A percentile compares a stretch with the other conserved stretches of the same genome.
Conservation (phyloP, 1,140 invertebrate genomes). For the Dryas iulia region DNA sequence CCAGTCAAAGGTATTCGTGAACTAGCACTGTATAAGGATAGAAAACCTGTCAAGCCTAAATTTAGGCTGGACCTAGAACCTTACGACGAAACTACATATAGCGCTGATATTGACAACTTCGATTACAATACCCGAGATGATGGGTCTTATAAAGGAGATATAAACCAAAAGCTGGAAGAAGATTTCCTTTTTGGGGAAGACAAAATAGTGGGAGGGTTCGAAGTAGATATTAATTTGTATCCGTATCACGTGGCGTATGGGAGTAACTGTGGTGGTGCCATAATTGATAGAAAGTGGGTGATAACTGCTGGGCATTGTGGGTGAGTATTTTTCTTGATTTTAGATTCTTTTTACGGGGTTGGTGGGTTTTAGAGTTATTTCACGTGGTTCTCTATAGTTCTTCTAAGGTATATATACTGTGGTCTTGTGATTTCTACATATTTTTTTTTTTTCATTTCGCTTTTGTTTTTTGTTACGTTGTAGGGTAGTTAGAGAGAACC, state of each 20-base stretch:
- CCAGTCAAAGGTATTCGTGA: background rate
- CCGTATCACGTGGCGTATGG: constrained; percentile 69
- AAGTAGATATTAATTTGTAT: constrained; percentile 67
- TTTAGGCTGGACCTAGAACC: constrained; percentile 52
- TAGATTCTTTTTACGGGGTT: too few species aligned
- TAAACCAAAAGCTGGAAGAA: constrained; percentile 9
- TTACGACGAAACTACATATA: constrained; percentile 51
- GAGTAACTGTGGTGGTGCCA: constrained; percentile 64
- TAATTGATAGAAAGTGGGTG: constrained; percentile 60
- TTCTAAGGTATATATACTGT: too few species aligned
- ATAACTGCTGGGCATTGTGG: constrained; percentile 69
- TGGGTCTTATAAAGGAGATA: constrained; percentile 4
- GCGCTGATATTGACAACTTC: constrained; percentile 53
- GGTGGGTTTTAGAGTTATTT: too few species aligned
- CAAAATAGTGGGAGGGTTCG: constrained; percentile 61
- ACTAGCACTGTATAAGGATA: background rate
- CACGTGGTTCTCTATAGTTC: too few species aligned
- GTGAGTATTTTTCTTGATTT: too few species aligned
- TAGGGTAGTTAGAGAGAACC: too few species aligned
- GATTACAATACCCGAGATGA: constrained; percentile 40
- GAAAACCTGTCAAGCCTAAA: background rate
- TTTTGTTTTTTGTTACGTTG: too few species aligned
- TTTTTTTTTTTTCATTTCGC: too few species aligned
- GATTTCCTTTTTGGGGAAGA: constrained; percentile 41
- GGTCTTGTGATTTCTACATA: too few species aligned